Base-by-base conservation (phyloP, 2,113 vertebrate species). In the Hypanus sabinus region DNA sequence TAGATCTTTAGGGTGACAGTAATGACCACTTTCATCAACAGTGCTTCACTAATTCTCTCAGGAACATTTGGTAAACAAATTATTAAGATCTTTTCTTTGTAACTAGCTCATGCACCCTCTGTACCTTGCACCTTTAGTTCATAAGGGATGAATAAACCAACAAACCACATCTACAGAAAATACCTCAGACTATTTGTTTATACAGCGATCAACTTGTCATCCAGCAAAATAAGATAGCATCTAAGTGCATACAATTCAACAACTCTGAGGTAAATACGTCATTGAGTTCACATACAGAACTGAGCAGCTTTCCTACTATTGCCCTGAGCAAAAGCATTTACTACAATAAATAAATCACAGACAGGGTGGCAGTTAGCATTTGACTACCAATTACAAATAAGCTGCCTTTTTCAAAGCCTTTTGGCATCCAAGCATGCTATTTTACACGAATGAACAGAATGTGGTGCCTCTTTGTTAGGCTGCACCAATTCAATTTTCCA, bases 341-440 rank as follows among this genome's bases (percentile, higher is more conserved):
- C 71, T 73, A 93, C 73, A 93, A 71, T 93, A 93, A 93, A 93
- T 93, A 93, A 73, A 93, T 73, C 91, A 93, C 68, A 93, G 91
- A 38, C 91, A 93, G 91, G 24, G 68, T 93, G 91, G 91, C 91
- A 93, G 91, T 38, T 73, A 30, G 91, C 73, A 38, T 38, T 93
- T 73, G 91, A 93, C 36, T 71, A 93, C 91, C 91, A 93, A 70
- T 75, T 93, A 93, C 68, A 93, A 93, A 93, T 70, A 93, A 93
- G 91, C 68, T 93, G 71, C 62, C n/a, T 71, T 93, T 93, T 73
- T 93, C 91, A 93, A 36, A 55, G 22, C 70, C 91, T 93, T 93
- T 93, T 93, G 91, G 91, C 91, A 93, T 55, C 24, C 70, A 73
- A 73, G 71, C 36, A 14, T 93, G 91, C 36, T 93, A 73, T 93